Percentiles rank a stretch among this genome's conserved stretches.
phyloP scores from a whole-genome alignment of 1,140 invertebrate species.

The Brachionus asplanchnoidis region DNA sequence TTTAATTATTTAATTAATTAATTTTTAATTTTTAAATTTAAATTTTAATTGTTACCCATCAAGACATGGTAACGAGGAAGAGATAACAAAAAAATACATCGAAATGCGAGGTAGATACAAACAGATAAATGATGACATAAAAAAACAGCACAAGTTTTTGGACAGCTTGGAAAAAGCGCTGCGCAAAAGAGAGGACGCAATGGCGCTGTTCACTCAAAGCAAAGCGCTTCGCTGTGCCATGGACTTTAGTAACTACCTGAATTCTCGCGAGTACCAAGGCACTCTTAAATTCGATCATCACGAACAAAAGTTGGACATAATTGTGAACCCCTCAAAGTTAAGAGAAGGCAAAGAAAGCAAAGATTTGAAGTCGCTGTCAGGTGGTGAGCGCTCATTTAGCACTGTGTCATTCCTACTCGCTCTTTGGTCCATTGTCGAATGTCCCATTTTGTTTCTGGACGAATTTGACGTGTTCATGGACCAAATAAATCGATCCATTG shows the following conservation, averaged over 20 bases:
- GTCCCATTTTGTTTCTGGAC: conserved; percentile 90
- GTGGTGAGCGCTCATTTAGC: conserved; percentile 88
- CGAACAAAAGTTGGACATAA: conserved; percentile 47
- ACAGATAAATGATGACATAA: conserved; percentile 50
- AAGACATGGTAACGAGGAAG: conserved; percentile 52
- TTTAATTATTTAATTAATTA: background rate
- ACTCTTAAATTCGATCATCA: conserved; percentile 55
- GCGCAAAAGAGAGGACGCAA: conserved; percentile 48
- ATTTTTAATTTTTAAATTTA: conserved; percentile 36
- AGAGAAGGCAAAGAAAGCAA: conserved; percentile 39
- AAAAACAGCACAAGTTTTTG: conserved; percentile 45
- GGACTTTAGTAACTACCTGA: conserved; percentile 50
- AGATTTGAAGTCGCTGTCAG: conserved; percentile 71
- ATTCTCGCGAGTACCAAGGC: conserved; percentile 51
- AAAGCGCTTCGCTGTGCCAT: conserved; percentile 44
- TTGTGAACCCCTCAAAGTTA: conserved; percentile 22
- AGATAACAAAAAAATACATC: conserved; percentile 50
- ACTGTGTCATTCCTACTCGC: conserved; percentile 88
- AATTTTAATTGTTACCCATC: background rate
- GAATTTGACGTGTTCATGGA: conserved; percentile 96
- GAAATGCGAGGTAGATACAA: conserved; percentile 49
- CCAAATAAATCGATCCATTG: conserved; percentile 34
- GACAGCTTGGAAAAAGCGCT: conserved; percentile 46
- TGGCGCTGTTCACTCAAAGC: conserved; percentile 47
- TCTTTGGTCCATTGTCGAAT: conserved; percentile 80